A percentile compares a stretch with the other conserved stretches of the same genome.
phyloP scores from a whole-genome alignment of 2,113 vertebrate genomes.

The Casuarius casuarius region DNA sequence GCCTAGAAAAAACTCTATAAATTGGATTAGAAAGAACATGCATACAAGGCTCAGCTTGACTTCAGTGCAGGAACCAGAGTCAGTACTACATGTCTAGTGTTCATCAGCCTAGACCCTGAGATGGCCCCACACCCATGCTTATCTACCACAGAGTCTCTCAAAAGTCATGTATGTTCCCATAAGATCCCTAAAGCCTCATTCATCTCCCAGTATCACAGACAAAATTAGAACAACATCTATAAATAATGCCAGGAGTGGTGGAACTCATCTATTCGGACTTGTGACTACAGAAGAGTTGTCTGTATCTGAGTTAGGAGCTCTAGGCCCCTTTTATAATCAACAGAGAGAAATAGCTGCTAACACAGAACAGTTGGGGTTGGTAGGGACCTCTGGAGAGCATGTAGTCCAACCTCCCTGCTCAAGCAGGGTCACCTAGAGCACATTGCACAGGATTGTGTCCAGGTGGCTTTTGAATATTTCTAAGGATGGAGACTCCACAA shows the following conservation, averaged over 20 bases:
- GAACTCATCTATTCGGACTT: not conserved
- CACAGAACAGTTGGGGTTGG: not conserved
- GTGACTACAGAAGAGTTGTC: not conserved
- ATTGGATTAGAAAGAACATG: fast-evolving
- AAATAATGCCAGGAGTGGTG: not conserved
- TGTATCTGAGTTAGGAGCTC: fast-evolving
- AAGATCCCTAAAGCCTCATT: not conserved
- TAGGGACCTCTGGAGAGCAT: not conserved
- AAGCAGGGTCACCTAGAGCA: not conserved
- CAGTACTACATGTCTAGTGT: fast-evolving
- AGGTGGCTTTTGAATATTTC: not conserved
- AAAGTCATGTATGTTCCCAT: not conserved
- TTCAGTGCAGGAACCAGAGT: not conserved
- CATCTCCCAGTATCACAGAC: not conserved
- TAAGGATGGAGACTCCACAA: not conserved
- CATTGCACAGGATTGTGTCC: no score
- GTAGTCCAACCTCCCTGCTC: not conserved
- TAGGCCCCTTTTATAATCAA: not conserved
- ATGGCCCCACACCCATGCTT: not conserved
- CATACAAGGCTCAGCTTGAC: not conserved
- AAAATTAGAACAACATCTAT: fast-evolving
- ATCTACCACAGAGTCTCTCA: not conserved
- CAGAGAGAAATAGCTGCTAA: not conserved
- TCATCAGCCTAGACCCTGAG: not conserved
- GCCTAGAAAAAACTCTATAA: fast-evolving